phyloP scores from a whole-genome alignment of 2,888 invertebrate genomes.

The Drosophila rubida region DNA sequence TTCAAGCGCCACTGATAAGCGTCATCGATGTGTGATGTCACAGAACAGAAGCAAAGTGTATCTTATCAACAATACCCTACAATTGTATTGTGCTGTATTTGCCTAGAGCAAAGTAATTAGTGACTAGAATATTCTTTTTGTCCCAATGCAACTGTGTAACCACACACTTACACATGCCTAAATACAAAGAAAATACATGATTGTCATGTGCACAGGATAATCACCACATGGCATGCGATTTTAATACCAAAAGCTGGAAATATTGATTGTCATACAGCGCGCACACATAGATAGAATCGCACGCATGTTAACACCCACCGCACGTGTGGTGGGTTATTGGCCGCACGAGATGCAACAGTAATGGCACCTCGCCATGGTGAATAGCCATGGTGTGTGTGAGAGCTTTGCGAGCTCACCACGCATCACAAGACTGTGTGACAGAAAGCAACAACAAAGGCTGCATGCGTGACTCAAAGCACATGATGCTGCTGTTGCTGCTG shows the following conservation, averaged over 20 bases:
- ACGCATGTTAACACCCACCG: slow-evolving; percentile 16
- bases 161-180: not conserved
- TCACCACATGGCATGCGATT: slow-evolving; percentile 29
- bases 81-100: not conserved
- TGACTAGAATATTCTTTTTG: not conserved
- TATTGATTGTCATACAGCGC: slow-evolving; percentile 28
- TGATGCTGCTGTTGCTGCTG: slow-evolving; percentile 42
- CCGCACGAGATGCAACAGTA: slow-evolving; percentile 67
- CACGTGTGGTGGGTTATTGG: slow-evolving; percentile 51
- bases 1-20: slow-evolving; percentile 40
- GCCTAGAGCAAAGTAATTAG: not conserved
- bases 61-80: slow-evolving; percentile 3
- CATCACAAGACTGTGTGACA: slow-evolving; percentile 29
- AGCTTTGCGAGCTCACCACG: slow-evolving; percentile 42
- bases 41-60: not conserved
- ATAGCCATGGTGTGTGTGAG: slow-evolving; percentile 4
- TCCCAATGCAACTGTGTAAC: not conserved
- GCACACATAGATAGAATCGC: not conserved
- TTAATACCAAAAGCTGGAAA: slow-evolving; percentile 37
- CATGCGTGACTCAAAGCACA: slow-evolving; percentile 67
- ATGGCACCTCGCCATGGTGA: slow-evolving; percentile 36
- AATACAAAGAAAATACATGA: not conserved
- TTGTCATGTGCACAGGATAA: slow-evolving; percentile 30
- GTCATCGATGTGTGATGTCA: slow-evolving; percentile 40
- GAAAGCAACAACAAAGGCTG: slow-evolving; percentile 27